These are phyloP conservation scores for Acomys russatus DNA, from an alignment of 2,797 vertebrate species.

Conservation along the genomic window DNA sequence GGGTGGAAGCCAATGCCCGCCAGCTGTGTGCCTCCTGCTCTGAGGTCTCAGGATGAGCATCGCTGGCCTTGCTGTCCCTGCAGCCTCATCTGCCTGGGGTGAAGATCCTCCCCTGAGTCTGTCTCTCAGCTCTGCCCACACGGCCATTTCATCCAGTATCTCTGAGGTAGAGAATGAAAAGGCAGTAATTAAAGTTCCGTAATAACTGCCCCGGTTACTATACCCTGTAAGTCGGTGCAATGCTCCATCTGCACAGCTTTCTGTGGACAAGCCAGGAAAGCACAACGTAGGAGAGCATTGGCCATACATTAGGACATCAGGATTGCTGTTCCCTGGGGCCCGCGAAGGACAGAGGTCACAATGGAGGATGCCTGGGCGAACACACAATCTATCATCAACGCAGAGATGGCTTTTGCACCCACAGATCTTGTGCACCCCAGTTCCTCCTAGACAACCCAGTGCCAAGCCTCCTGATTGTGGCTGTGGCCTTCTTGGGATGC, in stretches of 20 bases:
- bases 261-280: rapidly evolving
- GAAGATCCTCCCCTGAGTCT: not conserved
- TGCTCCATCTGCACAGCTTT: rapidly evolving
- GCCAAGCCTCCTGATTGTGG: rapidly evolving
- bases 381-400: rapidly evolving
- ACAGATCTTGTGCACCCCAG: rapidly evolving
- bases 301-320: rapidly evolving
- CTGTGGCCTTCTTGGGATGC: not conserved
- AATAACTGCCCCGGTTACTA: not conserved
- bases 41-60: not conserved
- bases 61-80: too few species aligned
- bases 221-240: not conserved
- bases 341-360: not conserved
- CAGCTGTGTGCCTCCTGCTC: rapidly evolving
- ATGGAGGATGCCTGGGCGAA: not conserved
- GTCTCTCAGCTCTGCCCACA: not conserved
- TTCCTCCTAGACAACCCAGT: not conserved
- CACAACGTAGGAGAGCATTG: rapidly evolving
- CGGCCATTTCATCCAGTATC: not conserved
- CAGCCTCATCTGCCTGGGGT: not conserved
- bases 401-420: not conserved
- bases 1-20: rapidly evolving
- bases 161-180: not conserved
- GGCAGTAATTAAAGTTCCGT: not conserved
- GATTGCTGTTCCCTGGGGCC: rapidly evolving